Percentiles rank a stretch among this genome's conserved stretches.
phyloP scores from a whole-genome alignment of 1,140 invertebrate species.

The Pseudomyrmex flavicornis region DNA sequence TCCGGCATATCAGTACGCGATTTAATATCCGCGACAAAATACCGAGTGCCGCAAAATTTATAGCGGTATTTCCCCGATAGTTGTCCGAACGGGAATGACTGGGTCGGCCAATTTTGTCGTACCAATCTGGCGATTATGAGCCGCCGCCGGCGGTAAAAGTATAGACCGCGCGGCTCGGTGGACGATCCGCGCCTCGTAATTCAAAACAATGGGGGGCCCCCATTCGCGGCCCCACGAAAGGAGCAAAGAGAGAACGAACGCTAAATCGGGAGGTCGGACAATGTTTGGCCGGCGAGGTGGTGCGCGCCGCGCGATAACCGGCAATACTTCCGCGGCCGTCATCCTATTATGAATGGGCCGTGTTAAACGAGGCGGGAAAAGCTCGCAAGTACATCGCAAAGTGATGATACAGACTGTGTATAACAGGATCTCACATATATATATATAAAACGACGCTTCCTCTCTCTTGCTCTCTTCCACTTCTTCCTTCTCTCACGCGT shows the following conservation, averaged over 20 bases:
- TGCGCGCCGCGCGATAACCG: conserved; percentile 65
- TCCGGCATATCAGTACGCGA: conserved; percentile 33
- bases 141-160: conserved; percentile 55
- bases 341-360: conserved; percentile 75
- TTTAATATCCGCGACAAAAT: conserved; percentile 64
- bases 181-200: conserved; percentile 57
- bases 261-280: conserved; percentile 70
- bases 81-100: conserved; percentile 43
- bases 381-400: conserved; percentile 77
- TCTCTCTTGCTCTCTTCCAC: background rate
- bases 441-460: background rate
- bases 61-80: conserved; percentile 61
- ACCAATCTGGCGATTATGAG: conserved; percentile 74
- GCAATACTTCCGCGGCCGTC: conserved; percentile 73
- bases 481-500: background rate
- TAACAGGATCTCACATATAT: conserved; percentile 64
- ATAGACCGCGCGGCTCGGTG: conserved; percentile 38
- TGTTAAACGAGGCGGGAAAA: conserved; percentile 78
- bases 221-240: background rate
- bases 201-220: conserved; percentile 61
- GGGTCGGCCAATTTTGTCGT: conserved; percentile 65
- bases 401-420: conserved; percentile 76
- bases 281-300: conserved; percentile 66
- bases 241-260: conserved; percentile 1
- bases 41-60: conserved; percentile 62